phyloP scores from a whole-genome alignment of 2,797 vertebrate genomes.

The Peromyscus nudipes region DNA sequence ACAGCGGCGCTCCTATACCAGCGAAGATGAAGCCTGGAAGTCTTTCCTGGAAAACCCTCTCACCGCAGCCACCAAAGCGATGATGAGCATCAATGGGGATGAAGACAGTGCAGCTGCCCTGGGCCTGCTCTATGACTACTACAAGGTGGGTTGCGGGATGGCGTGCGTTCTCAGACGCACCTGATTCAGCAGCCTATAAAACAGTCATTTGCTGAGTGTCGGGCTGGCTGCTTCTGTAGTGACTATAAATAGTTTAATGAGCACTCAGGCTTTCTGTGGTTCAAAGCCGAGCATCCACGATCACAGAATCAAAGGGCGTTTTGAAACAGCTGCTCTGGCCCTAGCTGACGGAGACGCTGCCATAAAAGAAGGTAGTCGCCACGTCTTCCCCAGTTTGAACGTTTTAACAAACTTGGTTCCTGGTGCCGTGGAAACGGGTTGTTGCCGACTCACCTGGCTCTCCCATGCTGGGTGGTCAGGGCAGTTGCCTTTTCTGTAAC shows the following conservation, averaged over 20 bases:
- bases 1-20: slow-evolving; percentile 96
- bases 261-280: slow-evolving; percentile 46
- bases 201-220: slow-evolving; percentile 67
- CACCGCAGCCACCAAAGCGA: slow-evolving; percentile 98
- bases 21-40: slow-evolving; percentile 99
- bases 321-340: slow-evolving; percentile 16
- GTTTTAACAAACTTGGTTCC: not conserved
- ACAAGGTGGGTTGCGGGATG: slow-evolving; percentile 89
- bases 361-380: not conserved
- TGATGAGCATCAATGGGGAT: slow-evolving; percentile 99
- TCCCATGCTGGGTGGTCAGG: accelerated
- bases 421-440: too few relatives aligned
- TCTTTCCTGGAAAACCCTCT: slow-evolving; percentile 99
- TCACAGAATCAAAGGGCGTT: slow-evolving; percentile 73
- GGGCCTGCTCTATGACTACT: slow-evolving; percentile 97
- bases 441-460: too few relatives aligned
- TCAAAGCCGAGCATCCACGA: slow-evolving; percentile 68
- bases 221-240: slow-evolving; percentile 65
- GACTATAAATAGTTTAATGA: slow-evolving; percentile 70
- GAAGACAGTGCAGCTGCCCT: slow-evolving; percentile 98
- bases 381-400: not conserved
- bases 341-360: not conserved
- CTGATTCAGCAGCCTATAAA: slow-evolving; percentile 58
- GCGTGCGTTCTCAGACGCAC: not conserved
- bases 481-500: not conserved